Conservation (phyloP, 1,140 invertebrate genomes). For the Trichogramma pretiosum region DNA sequence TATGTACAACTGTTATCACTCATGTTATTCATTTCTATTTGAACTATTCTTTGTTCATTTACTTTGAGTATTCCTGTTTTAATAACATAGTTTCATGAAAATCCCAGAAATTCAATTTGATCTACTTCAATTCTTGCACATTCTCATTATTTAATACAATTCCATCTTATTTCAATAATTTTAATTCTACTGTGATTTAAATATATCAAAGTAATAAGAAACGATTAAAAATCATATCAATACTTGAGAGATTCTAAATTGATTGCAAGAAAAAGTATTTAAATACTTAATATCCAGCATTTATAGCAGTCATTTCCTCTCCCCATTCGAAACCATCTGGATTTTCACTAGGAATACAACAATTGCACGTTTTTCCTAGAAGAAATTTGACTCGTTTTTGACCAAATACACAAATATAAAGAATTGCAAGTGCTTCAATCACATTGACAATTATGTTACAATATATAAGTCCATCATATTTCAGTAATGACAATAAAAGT, state of each 20-base stretch:
- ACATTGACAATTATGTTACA: constrained; percentile 64
- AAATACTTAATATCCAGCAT: constrained; percentile 53
- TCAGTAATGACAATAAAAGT: constrained; percentile 61
- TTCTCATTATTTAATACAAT: no score
- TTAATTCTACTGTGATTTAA: no score
- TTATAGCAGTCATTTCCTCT: constrained; percentile 77
- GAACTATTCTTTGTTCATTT: neutral
- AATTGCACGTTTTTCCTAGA: constrained; percentile 63
- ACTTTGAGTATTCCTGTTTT: neutral
- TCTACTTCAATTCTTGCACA: no score
- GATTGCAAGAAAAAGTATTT: no score
- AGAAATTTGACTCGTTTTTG: constrained; percentile 69
- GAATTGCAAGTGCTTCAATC: constrained; percentile 60
- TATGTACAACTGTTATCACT: constrained; percentile 9
- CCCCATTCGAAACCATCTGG: constrained; percentile 65
- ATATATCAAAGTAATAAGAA: no score
- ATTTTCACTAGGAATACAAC: constrained; percentile 50
- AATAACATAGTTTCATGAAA: neutral
- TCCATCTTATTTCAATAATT: no score
- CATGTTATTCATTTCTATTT: neutral
- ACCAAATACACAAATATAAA: constrained; percentile 66
- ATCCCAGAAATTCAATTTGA: no score
- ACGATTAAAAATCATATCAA: no score
- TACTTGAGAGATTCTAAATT: no score
- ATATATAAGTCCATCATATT: constrained; percentile 61